A percentile compares a stretch with the other conserved stretches of the same genome.
Conservation (phyloP, 2,797 vertebrate species). For the Bovichtus variegatus region DNA sequence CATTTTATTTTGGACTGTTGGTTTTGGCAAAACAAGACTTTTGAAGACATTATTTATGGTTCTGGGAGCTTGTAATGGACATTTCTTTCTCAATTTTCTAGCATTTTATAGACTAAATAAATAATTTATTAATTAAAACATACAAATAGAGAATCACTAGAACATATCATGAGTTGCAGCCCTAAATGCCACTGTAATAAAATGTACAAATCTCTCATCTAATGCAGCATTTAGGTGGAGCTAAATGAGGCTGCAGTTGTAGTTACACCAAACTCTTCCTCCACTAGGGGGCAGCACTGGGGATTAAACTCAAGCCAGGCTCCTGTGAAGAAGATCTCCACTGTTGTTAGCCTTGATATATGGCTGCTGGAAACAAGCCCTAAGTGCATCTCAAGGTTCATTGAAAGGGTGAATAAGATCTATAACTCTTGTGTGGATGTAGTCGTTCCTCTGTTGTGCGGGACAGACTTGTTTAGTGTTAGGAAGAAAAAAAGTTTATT, state of each 20-base stretch:
- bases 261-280: not conserved
- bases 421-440: constrained; percentile 58
- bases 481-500: not conserved
- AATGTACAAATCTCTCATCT: not conserved
- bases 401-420: constrained; percentile 67
- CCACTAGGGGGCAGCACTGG: constrained; percentile 61
- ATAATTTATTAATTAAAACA: not conserved
- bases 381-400: constrained; percentile 78
- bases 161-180: not conserved
- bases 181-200: not conserved
- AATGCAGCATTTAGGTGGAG: not conserved
- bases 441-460: constrained; percentile 2
- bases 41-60: not conserved
- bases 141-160: not conserved
- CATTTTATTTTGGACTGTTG: not conserved
- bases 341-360: constrained; percentile 70
- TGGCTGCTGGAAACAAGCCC: constrained; percentile 62
- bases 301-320: not conserved
- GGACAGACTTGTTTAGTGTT: not conserved
- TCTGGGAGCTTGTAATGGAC: too few species aligned
- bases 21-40: not conserved
- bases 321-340: constrained; percentile 21
- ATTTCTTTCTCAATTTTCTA: not conserved
- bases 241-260: not conserved
- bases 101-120: not conserved